Conservation (phyloP, 2,797 vertebrate genomes). For the Gallinago solitaria region DNA sequence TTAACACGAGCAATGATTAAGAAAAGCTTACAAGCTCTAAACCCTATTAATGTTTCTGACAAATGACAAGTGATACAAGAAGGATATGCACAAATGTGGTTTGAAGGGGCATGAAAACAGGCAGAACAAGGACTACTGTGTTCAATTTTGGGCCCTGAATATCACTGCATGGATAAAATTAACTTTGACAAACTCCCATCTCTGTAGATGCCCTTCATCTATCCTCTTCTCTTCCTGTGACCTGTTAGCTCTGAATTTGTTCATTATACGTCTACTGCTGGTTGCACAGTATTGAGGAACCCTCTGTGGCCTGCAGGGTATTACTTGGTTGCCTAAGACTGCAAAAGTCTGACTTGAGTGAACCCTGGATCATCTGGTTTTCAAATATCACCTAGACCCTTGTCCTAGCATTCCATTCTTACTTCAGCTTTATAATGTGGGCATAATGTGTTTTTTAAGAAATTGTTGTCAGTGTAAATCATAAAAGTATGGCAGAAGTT, state of each 20-base stretch:
- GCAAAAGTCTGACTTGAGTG: neutral
- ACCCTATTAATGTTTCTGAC: conserved; percentile 31
- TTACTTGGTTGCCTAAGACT: neutral
- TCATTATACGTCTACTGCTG: neutral
- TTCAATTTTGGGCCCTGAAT: neutral
- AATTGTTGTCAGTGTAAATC: neutral
- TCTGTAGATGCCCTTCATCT: neutral
- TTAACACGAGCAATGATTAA: conserved; percentile 52
- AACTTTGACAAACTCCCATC: neutral
- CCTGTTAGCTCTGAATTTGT: neutral
- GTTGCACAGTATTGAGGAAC: neutral
- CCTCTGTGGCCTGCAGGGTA: neutral
- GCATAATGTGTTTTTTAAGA: neutral
- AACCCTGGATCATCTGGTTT: neutral
- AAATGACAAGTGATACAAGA: conserved; percentile 16
- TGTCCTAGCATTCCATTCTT: neutral
- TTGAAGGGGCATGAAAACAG: neutral
- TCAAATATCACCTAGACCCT: neutral
- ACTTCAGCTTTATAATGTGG: neutral
- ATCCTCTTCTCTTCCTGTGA: neutral
- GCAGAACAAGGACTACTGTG: neutral
- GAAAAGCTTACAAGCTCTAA: conserved; percentile 59
- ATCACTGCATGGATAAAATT: neutral
- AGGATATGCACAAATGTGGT: neutral
- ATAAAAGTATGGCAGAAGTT: neutral